Evolutionary conservation across 2,113 vertebrate species (phyloP), one percentile per base, ranked within the genome.

Genomic region (Nansenia antarctica): DNA sequence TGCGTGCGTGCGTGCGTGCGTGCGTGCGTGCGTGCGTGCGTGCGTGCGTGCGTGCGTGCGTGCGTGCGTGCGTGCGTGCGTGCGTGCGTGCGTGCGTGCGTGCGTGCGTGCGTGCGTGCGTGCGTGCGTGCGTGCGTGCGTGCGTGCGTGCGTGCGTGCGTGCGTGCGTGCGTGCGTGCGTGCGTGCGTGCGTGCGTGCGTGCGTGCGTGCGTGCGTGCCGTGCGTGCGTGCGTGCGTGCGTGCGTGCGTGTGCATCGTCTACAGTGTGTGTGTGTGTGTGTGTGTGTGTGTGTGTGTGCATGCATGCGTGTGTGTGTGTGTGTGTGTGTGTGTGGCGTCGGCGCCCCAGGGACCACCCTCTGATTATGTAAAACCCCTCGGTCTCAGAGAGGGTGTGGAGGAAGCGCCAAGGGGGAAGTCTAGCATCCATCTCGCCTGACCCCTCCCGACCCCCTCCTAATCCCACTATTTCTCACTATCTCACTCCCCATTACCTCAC

Each of bases 341-440:
- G 70, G 80, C 30, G 61, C 80, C 79, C 64, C 72, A 32, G 22
- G 60, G 74, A 85, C 70, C 70, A 70, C 70, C 67, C 70, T 58
- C 73, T 76, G 71, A 74, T 74, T 81, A 67, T 81, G 74, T 80
- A 67, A 79, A 74, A 74, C 67, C 74, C 70, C 71, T 74, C 77
- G 82, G 81, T 78, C 78, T 82, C 77, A 45, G 65, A 66, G 62
- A 31, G 60, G 79, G 55, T 78, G 79, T 75, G 65, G 83, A 61
- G 62, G 42, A 37, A 65, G 76, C 69, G 29, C 61, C 81, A 73
- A 61, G 52, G 76, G 75, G 66, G 76, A 86, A 79, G 83, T 88
- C 84, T 85, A 90, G 79, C 85, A 89, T 91, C 75, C 75, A 85
- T 90, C 84, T 88, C 68, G 63, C 53, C 64, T 85, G 86, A 89